Conservation (phyloP, 2,888 invertebrate genomes). For the Torymus tubicola region DNA sequence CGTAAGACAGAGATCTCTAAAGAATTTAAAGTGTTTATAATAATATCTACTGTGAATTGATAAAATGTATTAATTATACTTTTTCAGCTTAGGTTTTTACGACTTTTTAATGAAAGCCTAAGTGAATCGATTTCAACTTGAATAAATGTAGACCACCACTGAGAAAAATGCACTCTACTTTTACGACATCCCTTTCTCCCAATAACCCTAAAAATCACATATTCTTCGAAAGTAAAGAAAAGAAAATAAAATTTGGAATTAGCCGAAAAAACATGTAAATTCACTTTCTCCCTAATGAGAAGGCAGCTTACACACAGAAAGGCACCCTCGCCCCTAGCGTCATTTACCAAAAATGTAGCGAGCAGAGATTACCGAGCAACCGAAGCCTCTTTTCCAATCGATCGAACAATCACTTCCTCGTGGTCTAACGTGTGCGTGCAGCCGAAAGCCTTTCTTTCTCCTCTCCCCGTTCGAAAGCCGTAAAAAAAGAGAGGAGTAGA, state of each 20-base stretch:
- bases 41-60: no score
- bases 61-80: no score
- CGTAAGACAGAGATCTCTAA: no score
- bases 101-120: no score
- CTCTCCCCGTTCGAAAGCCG: conserved; percentile 21
- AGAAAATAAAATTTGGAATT: conserved; percentile 18
- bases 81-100: no score
- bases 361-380: background rate
- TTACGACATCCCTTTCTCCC: background rate
- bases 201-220: background rate
- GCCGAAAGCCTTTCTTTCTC: conserved; percentile 22
- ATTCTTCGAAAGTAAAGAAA: background rate
- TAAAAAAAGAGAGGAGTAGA: conserved; percentile 8
- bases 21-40: no score
- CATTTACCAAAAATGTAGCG: conserved; percentile 6
- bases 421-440: conserved; percentile 3
- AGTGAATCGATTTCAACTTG: no score
- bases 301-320: background rate
- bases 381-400: conserved; percentile 40
- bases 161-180: conserved; percentile 9
- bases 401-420: conserved; percentile 40
- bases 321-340: background rate
- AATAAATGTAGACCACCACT: no score
- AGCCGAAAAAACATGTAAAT: conserved; percentile 38
- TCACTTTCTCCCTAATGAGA: conserved; percentile 40